These are phyloP conservation scores for Oreochromis grahami DNA, from an alignment of 2,797 vertebrate genomes.

Conservation along the genomic window DNA sequence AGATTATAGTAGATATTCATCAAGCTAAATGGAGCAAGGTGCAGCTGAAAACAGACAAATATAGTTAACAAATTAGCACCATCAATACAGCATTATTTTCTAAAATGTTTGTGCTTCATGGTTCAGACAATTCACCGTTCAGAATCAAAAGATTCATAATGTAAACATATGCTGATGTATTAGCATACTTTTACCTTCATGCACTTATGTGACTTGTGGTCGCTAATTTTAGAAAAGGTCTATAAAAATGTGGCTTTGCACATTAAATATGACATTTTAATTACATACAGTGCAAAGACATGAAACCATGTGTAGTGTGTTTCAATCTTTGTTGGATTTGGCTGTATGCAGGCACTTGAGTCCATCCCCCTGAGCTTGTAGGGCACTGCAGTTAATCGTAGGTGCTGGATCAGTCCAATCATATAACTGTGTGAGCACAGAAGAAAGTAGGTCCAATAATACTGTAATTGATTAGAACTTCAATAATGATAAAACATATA, in stretches of 20 bases:
- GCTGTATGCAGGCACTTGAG: fast-evolving
- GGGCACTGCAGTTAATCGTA: not conserved
- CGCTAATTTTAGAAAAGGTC: not conserved
- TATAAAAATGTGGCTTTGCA: not conserved
- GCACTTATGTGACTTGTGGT: not conserved
- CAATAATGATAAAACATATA: not conserved
- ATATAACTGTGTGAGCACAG: not conserved
- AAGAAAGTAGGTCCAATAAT: not conserved
- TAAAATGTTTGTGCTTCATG: not conserved
- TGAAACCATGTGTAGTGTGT: fast-evolving
- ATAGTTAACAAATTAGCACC: not conserved
- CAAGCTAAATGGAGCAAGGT: not conserved
- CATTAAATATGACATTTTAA: not conserved
- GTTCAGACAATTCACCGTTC: not conserved
- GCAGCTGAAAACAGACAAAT: not conserved
- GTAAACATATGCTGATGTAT: too few species aligned
- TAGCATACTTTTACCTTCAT: not conserved
- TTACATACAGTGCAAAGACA: not conserved
- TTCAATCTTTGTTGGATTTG: fast-evolving
- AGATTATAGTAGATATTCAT: not conserved
- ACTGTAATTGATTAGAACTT: not conserved
- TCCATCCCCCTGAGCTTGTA: not conserved
- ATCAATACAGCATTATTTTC: not conserved
- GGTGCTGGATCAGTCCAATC: not conserved
- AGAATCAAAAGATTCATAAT: too few species aligned